Base-by-base conservation (phyloP, 2,888 invertebrate species). In the Eristalis arbustorum region DNA sequence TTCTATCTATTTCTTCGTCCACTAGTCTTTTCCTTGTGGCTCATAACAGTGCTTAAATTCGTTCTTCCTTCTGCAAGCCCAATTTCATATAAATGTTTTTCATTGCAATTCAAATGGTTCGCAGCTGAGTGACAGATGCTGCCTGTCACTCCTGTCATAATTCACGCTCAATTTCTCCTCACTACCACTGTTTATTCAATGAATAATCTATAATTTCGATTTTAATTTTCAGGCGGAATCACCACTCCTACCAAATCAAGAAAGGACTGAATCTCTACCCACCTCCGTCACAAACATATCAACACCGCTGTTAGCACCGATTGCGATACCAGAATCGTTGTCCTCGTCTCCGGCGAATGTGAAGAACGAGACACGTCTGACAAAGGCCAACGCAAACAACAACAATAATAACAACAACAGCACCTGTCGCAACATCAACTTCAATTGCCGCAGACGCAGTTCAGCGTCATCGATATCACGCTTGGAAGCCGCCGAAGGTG, bases 141-240 rank as follows among this genome's bases (percentile, higher is more conserved):
- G 13, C 2, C 34, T 37, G 1, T 11, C 10, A 2, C 13, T 37
- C 13, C 13, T 37, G 2, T 37, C 13, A 37, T 37, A 13, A 1
- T 10, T 31, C 8, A 8, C 31, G 0, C 10, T 31, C 31, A 31
- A 31, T 31, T 31, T 31, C 10, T 10, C 31, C 31, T 8, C 3
- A 37, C 13, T 37, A 13, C 13, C 37, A 13, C 37, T 37, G 37
- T 37, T 59, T 22, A 25, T 59, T 23, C 10, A 11, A 25, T 25
- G 23, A 3, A 23, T 13, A 25, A 59, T 59, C 23, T 23, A 23
- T 22, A n/a, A n/a, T 57, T 57, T 23, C 66, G n/a, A 49, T 14
- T 22, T 72, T 31, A 31, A 31, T 31, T 88, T 88, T 2, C 89
- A 92, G 92, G 92, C 91, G 79, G 92, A 92, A 89, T 91, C 92